Evolutionary conservation across 2,888 invertebrate species (phyloP).

Genomic region (Cosmia trapezina): DNA sequence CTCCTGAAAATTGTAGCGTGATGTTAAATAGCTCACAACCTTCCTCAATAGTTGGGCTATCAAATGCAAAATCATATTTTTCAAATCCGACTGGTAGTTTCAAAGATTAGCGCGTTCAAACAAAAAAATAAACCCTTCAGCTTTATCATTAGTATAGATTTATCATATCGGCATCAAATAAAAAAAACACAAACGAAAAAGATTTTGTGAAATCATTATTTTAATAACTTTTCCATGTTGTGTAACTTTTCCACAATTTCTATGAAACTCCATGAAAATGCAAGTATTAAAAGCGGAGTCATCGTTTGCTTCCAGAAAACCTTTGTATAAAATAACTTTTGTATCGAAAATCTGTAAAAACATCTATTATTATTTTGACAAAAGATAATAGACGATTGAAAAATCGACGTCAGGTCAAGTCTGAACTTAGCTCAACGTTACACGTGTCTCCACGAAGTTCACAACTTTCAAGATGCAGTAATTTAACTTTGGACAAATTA

Average conservation of each 20-base stretch:
- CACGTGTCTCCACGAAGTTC: not conserved
- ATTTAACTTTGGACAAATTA: slow-evolving; percentile 17
- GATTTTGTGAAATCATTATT: not conserved
- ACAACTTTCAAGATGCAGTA: slow-evolving; percentile 17
- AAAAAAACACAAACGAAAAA: not conserved
- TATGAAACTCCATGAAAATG: not conserved
- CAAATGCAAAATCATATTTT: too few relatives aligned
- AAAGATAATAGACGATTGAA: not conserved
- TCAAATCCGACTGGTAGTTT: too few relatives aligned
- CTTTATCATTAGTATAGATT: too few relatives aligned
- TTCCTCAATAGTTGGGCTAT: too few relatives aligned
- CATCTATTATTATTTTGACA: not conserved
- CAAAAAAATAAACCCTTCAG: too few relatives aligned
- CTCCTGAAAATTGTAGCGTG: too few relatives aligned
- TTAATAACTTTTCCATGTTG: not conserved
- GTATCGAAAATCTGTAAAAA: not conserved
- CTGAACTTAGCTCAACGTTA: not conserved
- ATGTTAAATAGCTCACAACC: too few relatives aligned
- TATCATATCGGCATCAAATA: too few relatives aligned
- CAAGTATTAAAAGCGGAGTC: not conserved
- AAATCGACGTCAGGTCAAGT: not conserved
- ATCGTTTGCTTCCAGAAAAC: not conserved
- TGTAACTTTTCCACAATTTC: not conserved
- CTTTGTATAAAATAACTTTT: not conserved
- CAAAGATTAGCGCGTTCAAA: too few relatives aligned